phyloP scores from a whole-genome alignment of 2,888 invertebrate genomes.

The Piscicola geometra region DNA sequence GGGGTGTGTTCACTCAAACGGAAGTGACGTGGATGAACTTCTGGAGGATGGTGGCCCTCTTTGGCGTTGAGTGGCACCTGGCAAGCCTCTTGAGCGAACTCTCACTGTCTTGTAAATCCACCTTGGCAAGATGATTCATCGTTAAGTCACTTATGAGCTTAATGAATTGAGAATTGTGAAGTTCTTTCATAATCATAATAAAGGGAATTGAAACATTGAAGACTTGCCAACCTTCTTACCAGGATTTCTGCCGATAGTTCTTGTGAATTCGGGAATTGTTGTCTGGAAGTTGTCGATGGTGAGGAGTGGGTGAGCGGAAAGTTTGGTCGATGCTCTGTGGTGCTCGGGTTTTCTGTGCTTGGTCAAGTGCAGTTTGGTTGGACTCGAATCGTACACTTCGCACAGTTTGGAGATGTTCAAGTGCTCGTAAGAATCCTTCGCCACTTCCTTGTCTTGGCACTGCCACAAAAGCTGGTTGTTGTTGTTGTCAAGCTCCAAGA shows the following conservation, averaged over 20 bases:
- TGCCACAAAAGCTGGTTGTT: constrained; percentile 23
- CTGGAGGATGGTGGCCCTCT: constrained; percentile 10
- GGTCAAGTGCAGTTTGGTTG: constrained; percentile 12
- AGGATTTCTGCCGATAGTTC: neutral
- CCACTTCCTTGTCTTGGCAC: neutral
- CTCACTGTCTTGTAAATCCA: too few species aligned
- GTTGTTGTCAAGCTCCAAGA: too few species aligned
- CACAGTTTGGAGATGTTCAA: constrained; percentile 22
- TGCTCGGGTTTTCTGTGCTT: neutral
- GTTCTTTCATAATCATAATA: too few species aligned
- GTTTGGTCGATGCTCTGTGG: neutral
- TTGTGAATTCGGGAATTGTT: neutral
- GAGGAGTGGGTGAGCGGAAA: neutral
- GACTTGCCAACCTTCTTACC: neutral
- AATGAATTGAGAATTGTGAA: too few species aligned
- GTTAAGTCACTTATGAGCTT: too few species aligned
- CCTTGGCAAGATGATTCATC: too few species aligned
- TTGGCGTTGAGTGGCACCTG: neutral
- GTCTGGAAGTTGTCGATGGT: neutral
- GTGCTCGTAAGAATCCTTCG: constrained; percentile 5
- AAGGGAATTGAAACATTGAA: too few species aligned
- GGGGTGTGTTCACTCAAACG: too few species aligned
- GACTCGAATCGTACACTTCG: constrained; percentile 27
- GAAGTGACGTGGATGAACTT: constrained; percentile 36
- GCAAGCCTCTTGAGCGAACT: neutral